A percentile compares a stretch with the other conserved stretches of the same genome.
Conservation (phyloP, 2,797 vertebrate genomes). For the Scolopax bukidnonensis region DNA sequence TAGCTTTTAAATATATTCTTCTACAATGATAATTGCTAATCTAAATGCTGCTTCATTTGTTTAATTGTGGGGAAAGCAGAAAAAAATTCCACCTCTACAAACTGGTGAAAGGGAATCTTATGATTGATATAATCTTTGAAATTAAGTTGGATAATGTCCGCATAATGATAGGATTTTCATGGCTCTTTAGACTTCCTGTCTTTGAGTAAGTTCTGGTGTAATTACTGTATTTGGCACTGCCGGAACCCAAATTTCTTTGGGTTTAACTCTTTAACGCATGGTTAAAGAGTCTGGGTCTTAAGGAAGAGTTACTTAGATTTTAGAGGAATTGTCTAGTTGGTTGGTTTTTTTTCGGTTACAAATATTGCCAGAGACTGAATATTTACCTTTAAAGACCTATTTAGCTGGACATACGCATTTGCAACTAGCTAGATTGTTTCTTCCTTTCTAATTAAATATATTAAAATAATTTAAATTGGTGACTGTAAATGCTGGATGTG, state of each 20-base stretch:
- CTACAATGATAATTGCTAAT: conserved; percentile 32
- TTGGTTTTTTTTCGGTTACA: neutral
- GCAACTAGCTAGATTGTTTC: neutral
- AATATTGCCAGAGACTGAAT: neutral
- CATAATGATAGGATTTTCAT: conserved; percentile 50
- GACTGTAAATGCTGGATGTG: neutral
- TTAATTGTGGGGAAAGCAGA: conserved; percentile 38
- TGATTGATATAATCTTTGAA: conserved; percentile 51
- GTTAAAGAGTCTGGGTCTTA: neutral
- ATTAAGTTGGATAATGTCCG: conserved; percentile 59
- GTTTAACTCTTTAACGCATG: neutral
- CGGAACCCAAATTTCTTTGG: neutral
- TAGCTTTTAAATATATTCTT: conserved; percentile 33
- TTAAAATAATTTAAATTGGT: neutral
- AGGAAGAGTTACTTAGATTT: neutral
- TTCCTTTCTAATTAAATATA: neutral
- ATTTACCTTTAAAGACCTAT: neutral
- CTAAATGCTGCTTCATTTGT: conserved; percentile 53
- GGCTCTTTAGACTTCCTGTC: conserved; percentile 14
- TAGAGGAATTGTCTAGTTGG: neutral
- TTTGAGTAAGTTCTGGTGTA: conserved; percentile 40
- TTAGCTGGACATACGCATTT: neutral
- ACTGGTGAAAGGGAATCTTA: conserved; percentile 23
- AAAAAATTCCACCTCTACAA: conserved; percentile 36
- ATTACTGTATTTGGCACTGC: conserved; percentile 2